Conservation (phyloP, 2,113 vertebrate genomes). For the Ameiurus melas region DNA sequence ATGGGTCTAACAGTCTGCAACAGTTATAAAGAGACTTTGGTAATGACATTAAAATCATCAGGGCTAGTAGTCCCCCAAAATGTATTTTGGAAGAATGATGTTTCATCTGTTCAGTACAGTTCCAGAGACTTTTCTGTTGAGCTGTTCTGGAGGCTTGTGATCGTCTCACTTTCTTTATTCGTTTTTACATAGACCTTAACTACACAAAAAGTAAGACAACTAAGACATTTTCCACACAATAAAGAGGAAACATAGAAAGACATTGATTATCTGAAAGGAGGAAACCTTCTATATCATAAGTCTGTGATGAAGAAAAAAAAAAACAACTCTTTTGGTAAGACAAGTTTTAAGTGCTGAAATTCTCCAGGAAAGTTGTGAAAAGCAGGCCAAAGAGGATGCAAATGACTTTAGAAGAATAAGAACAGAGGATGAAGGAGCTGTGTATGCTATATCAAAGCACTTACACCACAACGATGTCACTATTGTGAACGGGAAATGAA, state of each 20-base stretch:
- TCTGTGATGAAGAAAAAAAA: not conserved
- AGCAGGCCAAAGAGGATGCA: not conserved
- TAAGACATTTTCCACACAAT: not conserved
- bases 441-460: not conserved
- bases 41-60: too few species aligned
- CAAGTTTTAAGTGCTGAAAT: not conserved
- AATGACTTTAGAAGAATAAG: not conserved
- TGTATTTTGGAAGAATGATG: not conserved
- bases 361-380: not conserved
- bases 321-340: too few species aligned
- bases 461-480: not conserved
- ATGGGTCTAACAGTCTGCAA: not conserved
- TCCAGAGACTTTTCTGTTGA: not conserved
- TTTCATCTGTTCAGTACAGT: not conserved
- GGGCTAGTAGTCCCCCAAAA: too few species aligned
- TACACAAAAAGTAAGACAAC: not conserved
- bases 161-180: not conserved
- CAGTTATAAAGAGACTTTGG: not conserved
- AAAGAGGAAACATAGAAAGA: not conserved
- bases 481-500: constrained; percentile 6
- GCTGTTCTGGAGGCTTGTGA: not conserved
- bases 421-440: not conserved
- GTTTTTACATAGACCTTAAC: not conserved
- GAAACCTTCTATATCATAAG: too few species aligned
- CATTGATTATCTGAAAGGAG: too few species aligned